phyloP scores from a whole-genome alignment of 2,113 vertebrate species.

The Hemiscyllium ocellatum region DNA sequence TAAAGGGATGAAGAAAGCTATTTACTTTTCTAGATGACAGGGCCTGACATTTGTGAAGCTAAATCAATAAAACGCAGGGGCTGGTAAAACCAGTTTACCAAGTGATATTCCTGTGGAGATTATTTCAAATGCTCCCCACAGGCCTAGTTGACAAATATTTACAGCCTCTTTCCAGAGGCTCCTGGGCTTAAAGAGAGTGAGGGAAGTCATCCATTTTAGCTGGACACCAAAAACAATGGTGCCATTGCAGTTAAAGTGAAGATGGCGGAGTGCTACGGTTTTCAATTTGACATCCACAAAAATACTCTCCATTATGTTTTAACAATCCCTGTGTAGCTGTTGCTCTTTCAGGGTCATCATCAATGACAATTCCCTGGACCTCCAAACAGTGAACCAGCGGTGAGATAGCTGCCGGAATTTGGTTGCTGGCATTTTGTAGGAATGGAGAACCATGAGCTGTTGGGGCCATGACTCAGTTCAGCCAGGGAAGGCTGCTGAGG shows the following conservation, averaged over 20 bases:
- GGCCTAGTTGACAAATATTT: not conserved
- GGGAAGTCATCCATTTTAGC: not conserved
- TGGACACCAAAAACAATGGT: not conserved
- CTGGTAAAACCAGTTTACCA: conserved; percentile 4
- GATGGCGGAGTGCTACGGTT: not conserved
- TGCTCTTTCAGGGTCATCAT: not conserved
- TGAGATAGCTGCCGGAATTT: not conserved
- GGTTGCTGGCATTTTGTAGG: not conserved
- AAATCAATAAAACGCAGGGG: not conserved
- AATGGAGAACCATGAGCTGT: not conserved
- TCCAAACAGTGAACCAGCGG: not conserved
- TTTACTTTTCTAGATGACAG: not conserved
- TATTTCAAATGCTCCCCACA: not conserved
- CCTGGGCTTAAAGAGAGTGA: not conserved
- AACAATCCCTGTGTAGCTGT: not conserved
- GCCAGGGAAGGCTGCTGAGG: too few species aligned
- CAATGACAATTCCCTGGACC: not conserved
- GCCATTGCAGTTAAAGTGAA: too few species aligned
- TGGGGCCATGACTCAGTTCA: not conserved
- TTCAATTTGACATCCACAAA: not conserved
- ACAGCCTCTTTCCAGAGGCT: not conserved
- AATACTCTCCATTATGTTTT: not conserved
- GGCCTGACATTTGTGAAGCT: not conserved
- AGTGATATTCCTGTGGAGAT: not conserved
- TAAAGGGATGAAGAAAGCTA: not conserved